Percentiles rank a stretch among this genome's conserved stretches.
Conservation (phyloP, 2,888 invertebrate genomes). For the Parnassius smintheus region DNA sequence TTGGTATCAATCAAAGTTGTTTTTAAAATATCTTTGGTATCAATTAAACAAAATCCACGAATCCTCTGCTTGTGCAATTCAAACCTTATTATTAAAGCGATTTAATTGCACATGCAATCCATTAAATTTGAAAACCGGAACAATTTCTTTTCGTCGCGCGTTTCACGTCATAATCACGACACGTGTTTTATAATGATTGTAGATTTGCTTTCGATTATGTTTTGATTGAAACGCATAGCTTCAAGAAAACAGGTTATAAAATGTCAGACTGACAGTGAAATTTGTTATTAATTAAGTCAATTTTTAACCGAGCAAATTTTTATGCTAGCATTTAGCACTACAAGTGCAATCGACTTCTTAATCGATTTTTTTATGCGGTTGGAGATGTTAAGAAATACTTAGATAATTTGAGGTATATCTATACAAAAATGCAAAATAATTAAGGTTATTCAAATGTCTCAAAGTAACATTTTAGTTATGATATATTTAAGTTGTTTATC, state of each 20-base stretch:
- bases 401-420: conserved; percentile 6
- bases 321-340: conserved; percentile 4
- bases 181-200: conserved; percentile 9
- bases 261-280: conserved; percentile 10
- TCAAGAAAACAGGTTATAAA: conserved; percentile 18
- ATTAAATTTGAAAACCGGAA: neutral
- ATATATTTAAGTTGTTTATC: neutral
- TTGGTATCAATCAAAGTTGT: no score
- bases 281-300: conserved; percentile 23
- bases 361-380: conserved; percentile 8
- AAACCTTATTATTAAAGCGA: no score
- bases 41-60: no score
- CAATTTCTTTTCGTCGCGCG: conserved; percentile 8
- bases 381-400: conserved; percentile 3
- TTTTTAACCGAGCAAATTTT: conserved; percentile 20
- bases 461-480: neutral
- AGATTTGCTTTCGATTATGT: conserved; percentile 8
- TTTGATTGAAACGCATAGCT: conserved; percentile 8
- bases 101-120: no score
- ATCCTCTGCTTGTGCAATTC: no score
- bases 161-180: conserved; percentile 5
- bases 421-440: conserved; percentile 9
- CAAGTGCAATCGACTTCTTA: conserved; percentile 15
- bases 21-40: no score
- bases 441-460: conserved; percentile 1